phyloP scores from a whole-genome alignment of 37 sponge, comb jelly and placozoan species.

The Halichondria panicea region DNA sequence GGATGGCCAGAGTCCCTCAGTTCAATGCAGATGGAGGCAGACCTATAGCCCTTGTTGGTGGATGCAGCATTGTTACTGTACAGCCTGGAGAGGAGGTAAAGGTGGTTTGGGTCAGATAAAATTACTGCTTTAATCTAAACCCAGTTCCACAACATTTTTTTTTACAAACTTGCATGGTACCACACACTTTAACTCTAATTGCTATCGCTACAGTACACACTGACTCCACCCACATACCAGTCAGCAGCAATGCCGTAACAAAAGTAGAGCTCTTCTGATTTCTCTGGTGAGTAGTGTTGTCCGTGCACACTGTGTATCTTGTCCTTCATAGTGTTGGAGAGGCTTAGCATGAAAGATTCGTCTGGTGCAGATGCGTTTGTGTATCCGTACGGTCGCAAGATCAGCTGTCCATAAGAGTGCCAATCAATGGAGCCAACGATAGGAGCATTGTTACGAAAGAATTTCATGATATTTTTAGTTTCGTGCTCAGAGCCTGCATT shows the following conservation, averaged over 20 bases:
- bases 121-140: too few species aligned
- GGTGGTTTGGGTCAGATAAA: too few species aligned
- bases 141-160: too few species aligned
- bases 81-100: constrained; percentile 35
- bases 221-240: constrained; percentile 65
- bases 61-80: constrained; percentile 52
- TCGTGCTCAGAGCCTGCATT: constrained; percentile 51
- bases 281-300: constrained; percentile 47
- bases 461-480: constrained; percentile 45
- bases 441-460: constrained; percentile 40
- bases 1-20: constrained; percentile 50
- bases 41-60: constrained; percentile 46
- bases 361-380: constrained; percentile 22
- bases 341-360: constrained; percentile 2
- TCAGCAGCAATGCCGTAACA: constrained; percentile 60
- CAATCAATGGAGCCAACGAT: constrained; percentile 74
- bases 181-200: too few species aligned
- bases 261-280: constrained; percentile 51
- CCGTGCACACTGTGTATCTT: constrained; percentile 25
- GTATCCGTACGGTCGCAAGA: constrained; percentile 54
- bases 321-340: constrained; percentile 16
- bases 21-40: constrained; percentile 61
- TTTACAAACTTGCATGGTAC: too few species aligned
- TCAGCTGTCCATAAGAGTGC: constrained; percentile 73
- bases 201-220: too few species aligned